These are phyloP conservation scores for Thunnus albacares DNA, from an alignment of 2,797 vertebrate species.

Conservation along the genomic window DNA sequence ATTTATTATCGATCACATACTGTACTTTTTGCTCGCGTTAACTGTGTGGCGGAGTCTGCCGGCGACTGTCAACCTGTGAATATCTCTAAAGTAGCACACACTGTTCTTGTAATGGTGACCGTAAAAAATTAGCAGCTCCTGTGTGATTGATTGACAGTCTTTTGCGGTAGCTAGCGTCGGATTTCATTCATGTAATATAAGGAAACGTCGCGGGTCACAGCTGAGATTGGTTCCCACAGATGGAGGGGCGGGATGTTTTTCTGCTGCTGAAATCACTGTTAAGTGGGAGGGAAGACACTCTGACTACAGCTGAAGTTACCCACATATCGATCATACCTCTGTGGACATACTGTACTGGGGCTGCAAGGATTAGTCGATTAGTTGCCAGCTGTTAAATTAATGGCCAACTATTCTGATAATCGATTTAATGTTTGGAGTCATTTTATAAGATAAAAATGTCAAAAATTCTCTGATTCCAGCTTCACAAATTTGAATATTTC, in stretches of 20 bases:
- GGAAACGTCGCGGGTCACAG: constrained; percentile 81
- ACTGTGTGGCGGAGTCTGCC: background rate
- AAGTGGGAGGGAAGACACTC: constrained; percentile 62
- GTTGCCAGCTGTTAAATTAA: too few relatives aligned
- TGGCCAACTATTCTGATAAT: too few relatives aligned
- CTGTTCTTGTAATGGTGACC: constrained; percentile 76
- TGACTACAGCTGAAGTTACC: constrained; percentile 21
- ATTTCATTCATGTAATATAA: constrained; percentile 85
- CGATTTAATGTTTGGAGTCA: too few relatives aligned
- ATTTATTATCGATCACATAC: constrained; percentile 38
- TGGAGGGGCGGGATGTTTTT: constrained; percentile 86
- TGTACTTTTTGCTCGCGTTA: constrained; percentile 11
- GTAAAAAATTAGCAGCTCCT: constrained; percentile 69
- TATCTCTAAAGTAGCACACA: constrained; percentile 58
- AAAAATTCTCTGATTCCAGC: too few relatives aligned
- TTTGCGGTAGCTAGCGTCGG: constrained; percentile 79
- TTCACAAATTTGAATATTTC: too few relatives aligned
- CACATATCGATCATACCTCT: constrained; percentile 43
- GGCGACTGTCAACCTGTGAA: constrained; percentile 51
- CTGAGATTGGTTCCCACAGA: constrained; percentile 86
- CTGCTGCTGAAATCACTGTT: constrained; percentile 72
- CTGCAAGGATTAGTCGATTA: too few relatives aligned
- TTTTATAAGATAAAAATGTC: too few relatives aligned
- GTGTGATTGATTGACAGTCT: constrained; percentile 81
- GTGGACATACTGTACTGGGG: background rate